These are phyloP conservation scores for Colletes collaris DNA, from an alignment of 2,888 invertebrate genomes.

Conservation along the genomic window DNA sequence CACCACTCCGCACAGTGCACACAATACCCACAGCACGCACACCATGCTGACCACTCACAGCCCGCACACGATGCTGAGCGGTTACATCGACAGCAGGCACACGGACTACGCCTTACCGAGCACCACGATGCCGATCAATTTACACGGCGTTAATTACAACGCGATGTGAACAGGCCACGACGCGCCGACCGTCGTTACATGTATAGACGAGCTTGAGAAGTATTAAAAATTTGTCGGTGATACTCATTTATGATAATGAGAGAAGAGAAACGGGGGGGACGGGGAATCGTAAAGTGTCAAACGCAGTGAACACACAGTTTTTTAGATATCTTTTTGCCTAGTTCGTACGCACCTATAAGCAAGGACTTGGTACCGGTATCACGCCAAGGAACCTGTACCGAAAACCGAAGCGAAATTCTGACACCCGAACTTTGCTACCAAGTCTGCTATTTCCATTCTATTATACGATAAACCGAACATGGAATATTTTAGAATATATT, in stretches of 20 bases:
- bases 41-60: conserved; percentile 87
- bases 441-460: too few relatives aligned
- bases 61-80: conserved; percentile 87
- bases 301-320: conserved; percentile 11
- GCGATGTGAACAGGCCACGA: conserved; percentile 86
- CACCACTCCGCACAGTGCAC: conserved; percentile 74
- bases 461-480: too few relatives aligned
- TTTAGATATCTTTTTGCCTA: conserved; percentile 36
- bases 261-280: not conserved
- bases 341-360: conserved; percentile 27
- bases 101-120: conserved; percentile 87
- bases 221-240: conserved; percentile 36
- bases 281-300: conserved; percentile 11
- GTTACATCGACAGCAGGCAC: conserved; percentile 88
- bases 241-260: not conserved
- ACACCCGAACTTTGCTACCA: too few relatives aligned
- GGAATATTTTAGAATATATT: too few relatives aligned
- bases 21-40: conserved; percentile 78
- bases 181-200: conserved; percentile 26
- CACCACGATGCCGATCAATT: conserved; percentile 88
- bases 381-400: too few relatives aligned
- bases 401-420: too few relatives aligned
- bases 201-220: conserved; percentile 68
- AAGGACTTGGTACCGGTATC: too few relatives aligned
- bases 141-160: conserved; percentile 90